Base-by-base conservation (phyloP, 2,113 vertebrate genomes). In the Cheirogaleus medius region DNA sequence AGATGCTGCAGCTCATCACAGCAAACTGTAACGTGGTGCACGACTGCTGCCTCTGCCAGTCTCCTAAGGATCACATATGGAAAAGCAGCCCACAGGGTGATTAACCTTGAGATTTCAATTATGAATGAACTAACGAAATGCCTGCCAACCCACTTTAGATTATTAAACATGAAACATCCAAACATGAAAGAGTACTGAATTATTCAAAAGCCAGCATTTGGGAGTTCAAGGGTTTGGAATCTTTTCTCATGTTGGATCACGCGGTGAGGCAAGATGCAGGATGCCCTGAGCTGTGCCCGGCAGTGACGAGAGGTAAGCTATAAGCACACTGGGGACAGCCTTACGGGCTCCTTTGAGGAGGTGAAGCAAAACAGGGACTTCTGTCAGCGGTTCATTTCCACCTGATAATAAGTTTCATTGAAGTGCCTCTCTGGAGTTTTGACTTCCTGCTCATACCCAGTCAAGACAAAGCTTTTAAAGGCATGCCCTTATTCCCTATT, bases 141-240 rank as follows among this genome's bases (percentile, higher is more conserved):
- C 68, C 81, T 91, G 14, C 32, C 8, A 29, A 56, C 10, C 47
- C 89, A 1, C 14, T 56, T 87, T 77, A 76, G 52, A 77, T 54
- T 81, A 82, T 86, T 95, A 92, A 86, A 82, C 47, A 49, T 47
- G 39, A 93, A 71, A 80, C 29, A 74, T 2, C 17, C 39, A 64
- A 68, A 81, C 44, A 81, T 68, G 37, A 54, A 74, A 39, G n/a
- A 52, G 47, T 27, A 66, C 37, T 82, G 34, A 94, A 47, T 86
- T 97, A 89, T 91, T 77, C 32, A 96, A 44, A 42, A 73, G 29
- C 60, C 52, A 77, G 6, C 87, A 44, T 69, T 88, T 56, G 74
- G 34, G n/a, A 77, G 42, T 74, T 77, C 27, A 77, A 56, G n/a
- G 29, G 5, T 52, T 82, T 82, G 8, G 34, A 63, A 71, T 54